Evolutionary conservation across 1,140 invertebrate species (phyloP), one percentile per base, ranked within the genome.

Genomic region (Scaptomyza montana): DNA sequence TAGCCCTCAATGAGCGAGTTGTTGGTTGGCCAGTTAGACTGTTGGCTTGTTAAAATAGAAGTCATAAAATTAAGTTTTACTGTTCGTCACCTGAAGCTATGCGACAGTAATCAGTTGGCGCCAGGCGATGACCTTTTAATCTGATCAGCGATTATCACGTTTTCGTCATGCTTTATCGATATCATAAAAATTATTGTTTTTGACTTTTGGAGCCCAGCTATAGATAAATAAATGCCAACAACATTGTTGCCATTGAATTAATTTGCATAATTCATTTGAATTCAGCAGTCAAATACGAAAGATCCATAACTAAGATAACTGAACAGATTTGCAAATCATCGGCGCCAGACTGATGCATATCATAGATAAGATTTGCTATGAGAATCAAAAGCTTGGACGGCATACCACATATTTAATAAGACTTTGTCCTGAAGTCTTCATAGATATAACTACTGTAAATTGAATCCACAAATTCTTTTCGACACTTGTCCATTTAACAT

Each of bases 121-220:
- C 82, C 82, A 87, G 82, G 67, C 76, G 76, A 69, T 72, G 72
- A 69, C 75, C 78, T 82, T 73, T 86, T 87, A 87, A 86, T 87
- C 84, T 87, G 84, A 87, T 89, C 84, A 87, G 82, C 68, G 84
- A 87, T 87, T 87, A 87, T 87, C 84, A 87, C 82, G 82, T 87
- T 87, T 87, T 77, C 84, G 89, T 89, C 82, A 87, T 89, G 84
- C 79, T 87, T 87, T 87, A 89, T 87, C 89, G 82, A 86, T 86
- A 89, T 78, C 82, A 87, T 86, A 86, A 86, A 86, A 86, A 86
- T 86, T 76, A 86, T 86, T 82, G 82, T 87, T 85, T 85, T 85
- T 81, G 65, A 63, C 49, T 73, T 54, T 67, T 54, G 46, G 56
- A 63, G 60, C 75, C 49, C 65, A 70, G 72, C 71, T 78, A 68